These are phyloP conservation scores for Oxycera nigricornis DNA, from an alignment of 2,888 invertebrate genomes.

Conservation along the genomic window DNA sequence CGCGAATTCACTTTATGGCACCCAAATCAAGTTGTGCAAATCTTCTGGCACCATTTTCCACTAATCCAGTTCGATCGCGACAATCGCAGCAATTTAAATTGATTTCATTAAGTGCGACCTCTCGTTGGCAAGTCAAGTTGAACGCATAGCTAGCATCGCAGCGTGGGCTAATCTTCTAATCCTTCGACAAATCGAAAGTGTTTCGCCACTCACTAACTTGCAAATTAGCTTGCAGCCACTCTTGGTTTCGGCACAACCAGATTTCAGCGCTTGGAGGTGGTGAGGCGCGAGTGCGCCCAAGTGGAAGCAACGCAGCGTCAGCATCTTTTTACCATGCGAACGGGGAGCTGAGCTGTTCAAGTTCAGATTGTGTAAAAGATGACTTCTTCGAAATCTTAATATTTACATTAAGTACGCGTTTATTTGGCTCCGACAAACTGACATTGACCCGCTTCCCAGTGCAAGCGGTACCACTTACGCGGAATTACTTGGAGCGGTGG, in stretches of 20 bases:
- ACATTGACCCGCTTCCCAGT: conserved; percentile 25
- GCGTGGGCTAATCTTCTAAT: conserved; percentile 38
- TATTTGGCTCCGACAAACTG: conserved; percentile 3
- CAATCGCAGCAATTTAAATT: too few species aligned
- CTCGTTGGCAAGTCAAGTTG: conserved; percentile 24
- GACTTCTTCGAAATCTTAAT: background rate
- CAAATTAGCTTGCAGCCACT: conserved; percentile 22
- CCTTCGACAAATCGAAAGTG: too few species aligned
- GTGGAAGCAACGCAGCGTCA: conserved; percentile 11
- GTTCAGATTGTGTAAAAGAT: conserved; percentile 27
- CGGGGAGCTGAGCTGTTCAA: conserved; percentile 28
- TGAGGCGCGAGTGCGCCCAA: background rate
- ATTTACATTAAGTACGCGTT: conserved; percentile 4
- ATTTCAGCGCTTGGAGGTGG: conserved; percentile 1
- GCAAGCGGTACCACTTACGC: background rate
- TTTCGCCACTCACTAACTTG: conserved; percentile 19
- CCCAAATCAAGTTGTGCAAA: too few species aligned
- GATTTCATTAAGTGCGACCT: background rate
- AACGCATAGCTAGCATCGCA: background rate
- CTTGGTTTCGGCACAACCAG: background rate
- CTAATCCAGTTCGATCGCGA: too few species aligned
- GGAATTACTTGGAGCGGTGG: background rate
- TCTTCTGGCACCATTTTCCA: too few species aligned
- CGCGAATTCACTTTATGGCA: too few species aligned
- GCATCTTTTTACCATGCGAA: background rate